phyloP scores from a whole-genome alignment of 2,888 invertebrate genomes.

The Mythimna pallens region DNA sequence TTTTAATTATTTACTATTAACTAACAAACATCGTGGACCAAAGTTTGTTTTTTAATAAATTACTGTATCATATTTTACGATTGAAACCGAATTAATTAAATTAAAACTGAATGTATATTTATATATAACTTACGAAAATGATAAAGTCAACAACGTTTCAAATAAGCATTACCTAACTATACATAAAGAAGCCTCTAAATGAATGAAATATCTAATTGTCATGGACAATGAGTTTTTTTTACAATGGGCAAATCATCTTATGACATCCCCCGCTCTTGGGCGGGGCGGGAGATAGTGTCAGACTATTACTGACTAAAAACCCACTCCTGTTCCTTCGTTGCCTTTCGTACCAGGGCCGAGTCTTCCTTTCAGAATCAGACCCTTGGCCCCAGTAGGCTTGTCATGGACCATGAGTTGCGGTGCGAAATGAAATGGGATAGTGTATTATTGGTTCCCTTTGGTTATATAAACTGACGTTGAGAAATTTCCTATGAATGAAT shows the following conservation, averaged over 20 bases:
- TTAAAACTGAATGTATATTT: background rate
- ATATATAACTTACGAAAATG: conserved; percentile 5
- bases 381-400: too few species aligned
- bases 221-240: conserved; percentile 22
- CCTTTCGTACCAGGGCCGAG: too few species aligned
- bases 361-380: too few species aligned
- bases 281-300: too few species aligned
- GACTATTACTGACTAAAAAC: too few species aligned
- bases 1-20: too few species aligned
- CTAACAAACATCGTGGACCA: too few species aligned
- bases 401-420: conserved; percentile 16
- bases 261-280: too few species aligned
- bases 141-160: conserved; percentile 4
- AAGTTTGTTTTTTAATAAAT: too few species aligned
- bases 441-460: conserved; percentile 15
- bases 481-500: conserved; percentile 57
- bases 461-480: conserved; percentile 19
- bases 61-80: background rate
- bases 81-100: background rate
- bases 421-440: conserved; percentile 39
- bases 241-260: too few species aligned
- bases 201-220: conserved; percentile 18
- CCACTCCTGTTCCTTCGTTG: too few species aligned
- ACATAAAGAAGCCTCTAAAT: conserved; percentile 26
- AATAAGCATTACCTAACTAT: conserved; percentile 12